A percentile compares a stretch with the other conserved stretches of the same genome.
Evolutionary conservation across 2,888 invertebrate genomes (phyloP).

Genomic region (Pyrochroa serraticornis): DNA sequence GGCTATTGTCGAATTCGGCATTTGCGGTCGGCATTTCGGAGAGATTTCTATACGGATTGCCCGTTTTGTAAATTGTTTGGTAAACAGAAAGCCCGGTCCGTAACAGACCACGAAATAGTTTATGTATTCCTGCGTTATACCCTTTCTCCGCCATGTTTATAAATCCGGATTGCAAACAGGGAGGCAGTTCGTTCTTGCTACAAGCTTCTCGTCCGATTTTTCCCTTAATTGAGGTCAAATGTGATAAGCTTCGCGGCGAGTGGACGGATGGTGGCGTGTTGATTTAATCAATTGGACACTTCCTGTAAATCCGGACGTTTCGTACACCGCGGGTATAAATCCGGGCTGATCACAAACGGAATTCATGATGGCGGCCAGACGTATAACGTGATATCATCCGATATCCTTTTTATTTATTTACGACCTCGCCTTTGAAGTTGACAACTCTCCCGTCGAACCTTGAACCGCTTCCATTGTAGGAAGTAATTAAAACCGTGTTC

Average conservation of each 20-base stretch:
- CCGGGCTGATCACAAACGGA: slow-evolving; percentile 9
- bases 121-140: slow-evolving; percentile 8
- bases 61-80: slow-evolving; percentile 19
- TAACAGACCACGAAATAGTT: slow-evolving; percentile 16
- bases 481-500: slow-evolving; percentile 19
- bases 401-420: slow-evolving; percentile 26
- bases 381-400: slow-evolving; percentile 16
- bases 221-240: not conserved
- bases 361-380: slow-evolving; percentile 14
- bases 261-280: too few species aligned
- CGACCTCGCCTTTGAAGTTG: slow-evolving; percentile 15
- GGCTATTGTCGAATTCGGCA: too few species aligned
- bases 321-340: not conserved
- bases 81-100: slow-evolving; percentile 11
- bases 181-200: not conserved
- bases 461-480: slow-evolving; percentile 8
- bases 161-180: not conserved
- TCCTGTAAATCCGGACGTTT: too few species aligned
- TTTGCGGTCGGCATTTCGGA: too few species aligned
- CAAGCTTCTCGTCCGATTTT: not conserved
- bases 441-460: slow-evolving; percentile 4
- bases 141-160: slow-evolving; percentile 3
- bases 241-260: too few species aligned
- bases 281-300: too few species aligned
- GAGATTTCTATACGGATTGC: not conserved